Conservation (phyloP, 2,797 vertebrate species). For the Cirrhinus mrigala region DNA sequence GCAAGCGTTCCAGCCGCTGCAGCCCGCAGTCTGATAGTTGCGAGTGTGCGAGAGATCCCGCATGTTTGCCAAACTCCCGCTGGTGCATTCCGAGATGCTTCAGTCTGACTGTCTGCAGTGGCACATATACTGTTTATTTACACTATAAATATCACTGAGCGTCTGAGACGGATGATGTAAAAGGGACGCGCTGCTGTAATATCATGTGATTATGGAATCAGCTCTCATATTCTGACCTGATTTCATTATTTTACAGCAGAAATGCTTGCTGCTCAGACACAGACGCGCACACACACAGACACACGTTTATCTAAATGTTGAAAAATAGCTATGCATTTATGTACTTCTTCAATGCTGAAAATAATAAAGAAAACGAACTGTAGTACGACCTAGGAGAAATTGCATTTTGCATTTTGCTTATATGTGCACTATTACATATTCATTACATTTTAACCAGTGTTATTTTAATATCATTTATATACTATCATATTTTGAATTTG, state of each 20-base stretch:
- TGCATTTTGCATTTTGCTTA: background rate
- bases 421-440: background rate
- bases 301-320: background rate
- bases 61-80: background rate
- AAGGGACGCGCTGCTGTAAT: background rate
- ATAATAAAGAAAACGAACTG: slow-evolving; percentile 8
- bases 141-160: slow-evolving; percentile 4
- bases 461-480: background rate
- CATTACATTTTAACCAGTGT: background rate
- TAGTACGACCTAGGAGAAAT: background rate
- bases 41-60: background rate
- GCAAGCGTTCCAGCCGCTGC: slow-evolving; percentile 13
- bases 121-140: background rate
- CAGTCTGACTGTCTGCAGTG: background rate
- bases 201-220: background rate
- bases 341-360: background rate
- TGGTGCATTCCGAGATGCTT: background rate
- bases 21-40: slow-evolving; percentile 9
- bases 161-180: slow-evolving; percentile 13
- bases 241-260: slow-evolving; percentile 27
- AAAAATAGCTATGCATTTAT: background rate
- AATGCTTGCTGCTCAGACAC: background rate
- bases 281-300: background rate
- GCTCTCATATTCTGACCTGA: slow-evolving; percentile 3
- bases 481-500: background rate